phyloP scores from a whole-genome alignment of 2,113 vertebrate species.

The Chloroceryle aenea region DNA sequence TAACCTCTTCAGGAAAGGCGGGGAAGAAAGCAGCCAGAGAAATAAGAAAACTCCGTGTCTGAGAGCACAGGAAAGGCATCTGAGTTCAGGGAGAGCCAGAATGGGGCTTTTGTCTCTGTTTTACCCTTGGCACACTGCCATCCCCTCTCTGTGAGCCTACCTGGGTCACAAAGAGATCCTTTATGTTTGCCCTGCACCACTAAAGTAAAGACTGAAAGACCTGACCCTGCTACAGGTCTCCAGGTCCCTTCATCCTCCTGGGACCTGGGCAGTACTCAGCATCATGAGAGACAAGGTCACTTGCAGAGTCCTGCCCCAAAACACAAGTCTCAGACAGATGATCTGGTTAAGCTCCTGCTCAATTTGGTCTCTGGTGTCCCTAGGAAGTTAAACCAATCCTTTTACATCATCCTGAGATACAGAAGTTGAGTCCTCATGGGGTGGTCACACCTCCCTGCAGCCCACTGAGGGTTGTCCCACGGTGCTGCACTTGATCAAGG shows the following conservation, averaged over 20 bases:
- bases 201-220: background rate
- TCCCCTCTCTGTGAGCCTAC: background rate
- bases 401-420: background rate
- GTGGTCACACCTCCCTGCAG: background rate
- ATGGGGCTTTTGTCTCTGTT: conserved; percentile 42
- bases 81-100: background rate
- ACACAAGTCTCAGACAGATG: background rate
- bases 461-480: background rate
- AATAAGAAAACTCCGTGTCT: background rate
- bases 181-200: background rate
- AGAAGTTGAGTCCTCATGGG: background rate
- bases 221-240: fast-evolving
- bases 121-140: background rate
- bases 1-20: background rate
- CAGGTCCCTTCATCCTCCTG: background rate
- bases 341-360: background rate
- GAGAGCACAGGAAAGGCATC: conserved; percentile 20
- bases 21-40: background rate
- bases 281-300: background rate
- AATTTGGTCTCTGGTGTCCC: background rate
- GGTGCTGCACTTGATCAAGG: background rate
- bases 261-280: background rate
- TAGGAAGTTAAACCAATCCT: background rate
- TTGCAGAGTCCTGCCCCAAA: background rate
- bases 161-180: conserved; percentile 53